These are phyloP conservation scores for Chlorocebus sabaeus DNA, from an alignment of 2,113 vertebrate genomes.

Conservation along the genomic window DNA sequence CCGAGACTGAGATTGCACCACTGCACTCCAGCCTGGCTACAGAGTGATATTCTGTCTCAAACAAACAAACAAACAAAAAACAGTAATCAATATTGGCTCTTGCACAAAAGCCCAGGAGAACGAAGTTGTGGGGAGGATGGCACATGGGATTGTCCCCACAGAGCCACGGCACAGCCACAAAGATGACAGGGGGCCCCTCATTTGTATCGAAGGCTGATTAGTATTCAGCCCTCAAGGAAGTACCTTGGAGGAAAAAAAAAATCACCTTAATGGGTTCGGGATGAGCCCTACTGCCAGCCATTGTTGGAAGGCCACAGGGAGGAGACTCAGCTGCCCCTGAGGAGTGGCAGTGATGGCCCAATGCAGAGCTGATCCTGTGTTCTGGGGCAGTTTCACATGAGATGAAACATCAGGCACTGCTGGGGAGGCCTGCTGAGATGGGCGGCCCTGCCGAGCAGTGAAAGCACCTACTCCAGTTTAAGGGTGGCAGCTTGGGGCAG, in stretches of 20 bases:
- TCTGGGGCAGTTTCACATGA: conserved; percentile 21
- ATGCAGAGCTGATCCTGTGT: neutral
- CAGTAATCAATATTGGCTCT: neutral
- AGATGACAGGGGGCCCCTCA: neutral
- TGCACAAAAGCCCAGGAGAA: neutral
- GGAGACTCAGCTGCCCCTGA: neutral
- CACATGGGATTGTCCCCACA: neutral
- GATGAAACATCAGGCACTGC: conserved; percentile 3
- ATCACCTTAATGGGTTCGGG: conserved; percentile 50
- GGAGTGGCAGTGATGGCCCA: neutral
- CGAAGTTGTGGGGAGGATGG: neutral
- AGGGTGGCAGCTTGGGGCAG: neutral
- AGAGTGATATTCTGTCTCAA: too few species aligned
- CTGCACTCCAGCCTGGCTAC: too few species aligned
- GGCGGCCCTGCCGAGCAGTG: neutral
- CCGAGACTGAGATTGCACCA: too few species aligned
- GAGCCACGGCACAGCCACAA: neutral
- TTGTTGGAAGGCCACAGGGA: neutral
- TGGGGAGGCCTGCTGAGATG: neutral
- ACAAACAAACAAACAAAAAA: neutral
- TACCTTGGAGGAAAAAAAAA: conserved; percentile 36
- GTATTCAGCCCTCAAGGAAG: neutral
- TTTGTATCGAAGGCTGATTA: conserved; percentile 13
- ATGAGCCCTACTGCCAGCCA: conserved; percentile 44
- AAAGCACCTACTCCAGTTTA: accelerated